These are phyloP conservation scores for Amblyjoppa fuscipennis DNA, from an alignment of 2,888 invertebrate genomes.

Conservation along the genomic window DNA sequence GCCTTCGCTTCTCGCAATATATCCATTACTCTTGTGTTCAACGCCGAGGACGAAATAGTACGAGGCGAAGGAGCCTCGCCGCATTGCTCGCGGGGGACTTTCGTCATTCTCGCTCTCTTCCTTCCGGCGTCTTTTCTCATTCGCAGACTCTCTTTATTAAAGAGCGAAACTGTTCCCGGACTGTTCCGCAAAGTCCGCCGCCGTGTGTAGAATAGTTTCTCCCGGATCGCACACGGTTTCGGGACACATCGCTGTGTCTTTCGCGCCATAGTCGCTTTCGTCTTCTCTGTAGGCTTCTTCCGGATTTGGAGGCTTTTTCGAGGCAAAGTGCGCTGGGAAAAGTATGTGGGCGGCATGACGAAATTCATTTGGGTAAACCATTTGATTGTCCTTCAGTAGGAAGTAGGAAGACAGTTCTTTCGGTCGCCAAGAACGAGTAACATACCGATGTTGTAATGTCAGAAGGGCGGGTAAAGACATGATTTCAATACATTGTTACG, in stretches of 20 bases:
- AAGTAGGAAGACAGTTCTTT: background rate
- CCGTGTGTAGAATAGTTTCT: background rate
- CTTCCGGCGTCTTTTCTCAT: background rate
- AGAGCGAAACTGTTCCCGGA: conserved; percentile 8
- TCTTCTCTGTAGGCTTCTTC: background rate
- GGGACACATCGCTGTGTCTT: conserved; percentile 11
- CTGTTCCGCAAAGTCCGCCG: background rate
- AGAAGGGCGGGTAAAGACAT: too few species aligned
- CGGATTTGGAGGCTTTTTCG: background rate
- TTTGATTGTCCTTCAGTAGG: background rate
- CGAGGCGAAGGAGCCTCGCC: conserved; percentile 4
- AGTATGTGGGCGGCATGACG: background rate
- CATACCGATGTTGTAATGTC: too few species aligned
- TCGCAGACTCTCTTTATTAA: conserved; percentile 17
- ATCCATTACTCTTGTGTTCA: conserved; percentile 70
- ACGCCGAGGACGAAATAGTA: conserved; percentile 25
- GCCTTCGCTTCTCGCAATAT: conserved; percentile 68
- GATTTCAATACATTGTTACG: too few species aligned
- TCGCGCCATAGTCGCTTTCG: background rate
- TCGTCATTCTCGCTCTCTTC: conserved; percentile 18
- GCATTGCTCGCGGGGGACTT: conserved; percentile 36
- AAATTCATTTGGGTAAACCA: background rate
- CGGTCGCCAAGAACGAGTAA: background rate
- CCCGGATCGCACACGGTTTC: conserved; percentile 40
- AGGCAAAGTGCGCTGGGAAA: background rate